phyloP scores from a whole-genome alignment of 2,888 invertebrate genomes.

The Heliconius ethilla region DNA sequence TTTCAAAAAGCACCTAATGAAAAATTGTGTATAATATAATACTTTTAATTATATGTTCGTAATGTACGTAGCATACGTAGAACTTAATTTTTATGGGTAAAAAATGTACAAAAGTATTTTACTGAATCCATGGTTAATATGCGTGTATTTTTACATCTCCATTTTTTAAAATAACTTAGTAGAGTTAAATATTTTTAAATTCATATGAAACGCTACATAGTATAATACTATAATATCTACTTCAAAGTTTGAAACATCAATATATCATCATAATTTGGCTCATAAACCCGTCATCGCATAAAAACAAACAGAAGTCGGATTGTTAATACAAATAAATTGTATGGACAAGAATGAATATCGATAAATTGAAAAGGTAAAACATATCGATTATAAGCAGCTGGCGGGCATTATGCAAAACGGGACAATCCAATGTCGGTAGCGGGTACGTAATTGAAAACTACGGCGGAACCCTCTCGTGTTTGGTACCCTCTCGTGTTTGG shows the following conservation, averaged over 20 bases:
- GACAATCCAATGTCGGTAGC: constrained; percentile 76
- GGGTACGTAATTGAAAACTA: constrained; percentile 66
- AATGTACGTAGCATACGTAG: no score
- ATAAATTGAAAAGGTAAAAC: constrained; percentile 80
- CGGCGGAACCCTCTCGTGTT: constrained; percentile 31
- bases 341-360: constrained; percentile 73
- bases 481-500: constrained; percentile 25
- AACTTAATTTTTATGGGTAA: no score
- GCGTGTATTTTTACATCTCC: background rate
- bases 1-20: no score
- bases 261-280: constrained; percentile 48
- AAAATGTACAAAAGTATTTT: no score
- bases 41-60: no score
- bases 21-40: no score
- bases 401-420: constrained; percentile 80
- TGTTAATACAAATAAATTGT: constrained; percentile 79
- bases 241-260: constrained; percentile 38
- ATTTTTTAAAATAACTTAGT: background rate
- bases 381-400: constrained; percentile 81
- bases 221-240: background rate
- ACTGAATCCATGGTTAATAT: background rate
- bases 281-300: constrained; percentile 65
- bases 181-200: background rate
- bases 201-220: constrained; percentile 8
- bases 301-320: constrained; percentile 76